These are phyloP conservation scores for Molorchus minor DNA, from an alignment of 2,888 invertebrate genomes.

Conservation along the genomic window DNA sequence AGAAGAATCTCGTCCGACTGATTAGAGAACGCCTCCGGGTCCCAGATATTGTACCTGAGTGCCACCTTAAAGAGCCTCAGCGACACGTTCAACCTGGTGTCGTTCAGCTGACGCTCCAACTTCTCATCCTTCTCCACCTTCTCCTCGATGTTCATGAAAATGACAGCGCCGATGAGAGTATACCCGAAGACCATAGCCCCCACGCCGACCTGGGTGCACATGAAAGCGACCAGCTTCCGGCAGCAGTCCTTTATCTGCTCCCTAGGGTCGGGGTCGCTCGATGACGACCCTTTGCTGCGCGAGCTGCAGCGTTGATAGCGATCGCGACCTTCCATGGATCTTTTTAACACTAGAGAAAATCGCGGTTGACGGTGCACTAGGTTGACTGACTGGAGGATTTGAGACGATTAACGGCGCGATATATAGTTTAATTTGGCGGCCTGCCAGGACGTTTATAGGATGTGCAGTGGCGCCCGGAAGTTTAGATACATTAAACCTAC, in stretches of 20 bases:
- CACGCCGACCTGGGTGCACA: constrained; percentile 93
- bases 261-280: constrained; percentile 72
- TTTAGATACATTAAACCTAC: no score
- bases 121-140: constrained; percentile 49
- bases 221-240: constrained; percentile 86
- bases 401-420: no score
- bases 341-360: no score
- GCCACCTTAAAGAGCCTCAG: constrained; percentile 73
- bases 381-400: no score
- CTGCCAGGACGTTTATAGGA: no score
- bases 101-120: constrained; percentile 31
- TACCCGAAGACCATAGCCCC: constrained; percentile 88
- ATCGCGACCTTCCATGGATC: no score
- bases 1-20: constrained; percentile 71
- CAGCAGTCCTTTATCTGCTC: constrained; percentile 87
- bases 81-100: constrained; percentile 68
- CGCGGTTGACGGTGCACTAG: no score
- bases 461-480: no score
- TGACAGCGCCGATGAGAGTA: constrained; percentile 84
- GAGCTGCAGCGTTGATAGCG: constrained; percentile 43
- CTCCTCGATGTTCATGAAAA: constrained; percentile 81
- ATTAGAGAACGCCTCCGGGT: constrained; percentile 70
- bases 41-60: constrained; percentile 73
- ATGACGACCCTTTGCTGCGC: constrained; percentile 65
- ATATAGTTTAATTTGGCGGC: no score